Percentiles rank a stretch among this genome's conserved stretches.
phyloP scores from a whole-genome alignment of 2,888 invertebrate genomes.

The Trypoxylon attenuatum region DNA sequence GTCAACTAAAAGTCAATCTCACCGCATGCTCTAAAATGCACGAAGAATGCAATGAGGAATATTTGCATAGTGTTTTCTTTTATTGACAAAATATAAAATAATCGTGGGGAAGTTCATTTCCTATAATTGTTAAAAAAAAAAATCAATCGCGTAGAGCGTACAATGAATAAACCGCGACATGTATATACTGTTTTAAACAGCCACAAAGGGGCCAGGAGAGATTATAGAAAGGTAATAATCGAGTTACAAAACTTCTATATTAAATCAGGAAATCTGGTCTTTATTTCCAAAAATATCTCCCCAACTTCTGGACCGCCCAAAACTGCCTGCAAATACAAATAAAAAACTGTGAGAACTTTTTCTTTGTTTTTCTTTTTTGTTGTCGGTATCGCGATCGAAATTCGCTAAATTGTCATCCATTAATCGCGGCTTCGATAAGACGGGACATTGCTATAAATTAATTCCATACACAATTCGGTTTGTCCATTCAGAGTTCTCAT shows the following conservation, averaged over 20 bases:
- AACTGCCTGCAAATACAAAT: slow-evolving; percentile 74
- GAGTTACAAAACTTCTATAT: slow-evolving; percentile 63
- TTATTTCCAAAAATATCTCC: slow-evolving; percentile 72
- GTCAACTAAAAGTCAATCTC: slow-evolving; percentile 9
- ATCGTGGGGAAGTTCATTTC: slow-evolving; percentile 40
- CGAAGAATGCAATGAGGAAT: slow-evolving; percentile 35
- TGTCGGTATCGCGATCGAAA: no score
- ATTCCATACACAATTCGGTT: slow-evolving; percentile 12
- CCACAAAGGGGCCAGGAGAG: slow-evolving; percentile 49
- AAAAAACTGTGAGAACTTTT: slow-evolving; percentile 60
- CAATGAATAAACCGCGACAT: slow-evolving; percentile 48
- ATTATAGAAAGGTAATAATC: slow-evolving; percentile 61
- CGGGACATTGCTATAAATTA: background rate
- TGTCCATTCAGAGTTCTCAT: slow-evolving; percentile 46
- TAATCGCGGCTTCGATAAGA: slow-evolving; percentile 13
- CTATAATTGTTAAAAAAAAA: slow-evolving; percentile 44
- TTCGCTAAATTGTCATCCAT: slow-evolving; percentile 29
- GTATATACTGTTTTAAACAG: slow-evolving; percentile 33
- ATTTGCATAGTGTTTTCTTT: slow-evolving; percentile 43
- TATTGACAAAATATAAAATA: slow-evolving; percentile 59
- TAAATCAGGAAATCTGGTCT: slow-evolving; percentile 73
- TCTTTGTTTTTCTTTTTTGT: no score
- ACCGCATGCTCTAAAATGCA: slow-evolving; percentile 30
- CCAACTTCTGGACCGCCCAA: slow-evolving; percentile 69
- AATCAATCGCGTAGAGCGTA: slow-evolving; percentile 49